phyloP scores from a whole-genome alignment of 2,888 invertebrate species.

The Masnerella sp. region DNA sequence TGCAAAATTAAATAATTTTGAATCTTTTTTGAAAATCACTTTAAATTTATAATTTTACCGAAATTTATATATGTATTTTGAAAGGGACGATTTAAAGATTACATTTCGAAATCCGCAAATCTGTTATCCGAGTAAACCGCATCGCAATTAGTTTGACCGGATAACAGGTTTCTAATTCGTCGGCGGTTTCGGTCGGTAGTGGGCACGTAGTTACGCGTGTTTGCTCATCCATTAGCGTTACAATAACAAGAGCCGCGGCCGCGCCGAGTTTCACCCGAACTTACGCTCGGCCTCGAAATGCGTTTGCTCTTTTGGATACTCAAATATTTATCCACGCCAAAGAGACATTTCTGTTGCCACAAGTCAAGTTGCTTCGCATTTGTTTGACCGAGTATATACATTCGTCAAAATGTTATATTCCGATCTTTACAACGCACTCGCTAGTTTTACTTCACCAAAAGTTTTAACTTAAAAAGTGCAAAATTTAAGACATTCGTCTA shows the following conservation, averaged over 20 bases:
- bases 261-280: slow-evolving; percentile 51
- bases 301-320: slow-evolving; percentile 52
- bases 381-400: slow-evolving; percentile 52
- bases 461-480: no score
- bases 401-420: slow-evolving; percentile 45
- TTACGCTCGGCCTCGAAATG: slow-evolving; percentile 47
- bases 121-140: slow-evolving; percentile 30
- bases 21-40: no score
- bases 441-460: no score
- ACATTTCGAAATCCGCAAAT: slow-evolving; percentile 33
- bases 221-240: slow-evolving; percentile 74
- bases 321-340: slow-evolving; percentile 45
- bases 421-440: no score
- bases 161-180: slow-evolving; percentile 51
- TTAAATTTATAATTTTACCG: no score
- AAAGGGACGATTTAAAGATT: no score
- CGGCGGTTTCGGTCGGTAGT: slow-evolving; percentile 59
- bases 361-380: slow-evolving; percentile 50
- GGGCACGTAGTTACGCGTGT: slow-evolving; percentile 67
- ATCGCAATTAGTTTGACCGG: slow-evolving; percentile 40
- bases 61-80: no score
- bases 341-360: slow-evolving; percentile 55
- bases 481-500: no score
- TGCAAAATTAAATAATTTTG: no score
- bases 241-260: slow-evolving; percentile 68